phyloP scores from a whole-genome alignment of 2,113 vertebrate genomes.

The Tricholaema leucomelas region DNA sequence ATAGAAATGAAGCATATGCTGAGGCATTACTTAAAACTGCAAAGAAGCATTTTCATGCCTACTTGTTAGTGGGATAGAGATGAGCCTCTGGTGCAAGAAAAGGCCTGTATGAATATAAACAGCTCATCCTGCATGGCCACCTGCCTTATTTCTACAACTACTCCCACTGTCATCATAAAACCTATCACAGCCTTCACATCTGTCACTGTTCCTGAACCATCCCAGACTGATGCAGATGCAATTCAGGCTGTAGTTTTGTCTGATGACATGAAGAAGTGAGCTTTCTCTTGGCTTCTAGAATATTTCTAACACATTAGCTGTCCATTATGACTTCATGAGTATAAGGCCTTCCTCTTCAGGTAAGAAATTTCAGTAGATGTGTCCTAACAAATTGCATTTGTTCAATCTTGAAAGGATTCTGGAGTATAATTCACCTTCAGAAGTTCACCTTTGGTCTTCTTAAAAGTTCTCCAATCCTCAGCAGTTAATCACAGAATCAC shows the following conservation, averaged over 20 bases:
- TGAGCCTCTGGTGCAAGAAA: accelerated
- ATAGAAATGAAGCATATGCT: neutral
- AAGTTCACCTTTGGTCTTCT: neutral
- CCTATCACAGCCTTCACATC: neutral
- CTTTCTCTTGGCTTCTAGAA: neutral
- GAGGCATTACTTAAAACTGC: neutral
- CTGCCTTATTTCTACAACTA: neutral
- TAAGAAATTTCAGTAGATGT: neutral
- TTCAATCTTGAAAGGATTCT: neutral
- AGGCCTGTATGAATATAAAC: neutral
- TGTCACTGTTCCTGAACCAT: neutral
- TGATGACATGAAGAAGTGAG: neutral
- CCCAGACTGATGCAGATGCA: neutral
- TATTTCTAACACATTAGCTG: neutral
- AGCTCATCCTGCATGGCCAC: neutral
- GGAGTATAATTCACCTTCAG: neutral
- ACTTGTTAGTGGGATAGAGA: neutral
- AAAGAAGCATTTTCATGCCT: neutral
- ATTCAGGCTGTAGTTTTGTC: neutral
- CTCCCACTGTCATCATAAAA: accelerated
- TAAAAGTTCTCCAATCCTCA: neutral
- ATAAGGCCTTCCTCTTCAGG: neutral
- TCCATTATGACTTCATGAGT: neutral
- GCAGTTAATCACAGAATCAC: too few relatives aligned
- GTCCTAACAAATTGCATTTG: neutral